Evolutionary conservation across 2,113 vertebrate species (phyloP).

Genomic region (Mastomys natalensis): DNA sequence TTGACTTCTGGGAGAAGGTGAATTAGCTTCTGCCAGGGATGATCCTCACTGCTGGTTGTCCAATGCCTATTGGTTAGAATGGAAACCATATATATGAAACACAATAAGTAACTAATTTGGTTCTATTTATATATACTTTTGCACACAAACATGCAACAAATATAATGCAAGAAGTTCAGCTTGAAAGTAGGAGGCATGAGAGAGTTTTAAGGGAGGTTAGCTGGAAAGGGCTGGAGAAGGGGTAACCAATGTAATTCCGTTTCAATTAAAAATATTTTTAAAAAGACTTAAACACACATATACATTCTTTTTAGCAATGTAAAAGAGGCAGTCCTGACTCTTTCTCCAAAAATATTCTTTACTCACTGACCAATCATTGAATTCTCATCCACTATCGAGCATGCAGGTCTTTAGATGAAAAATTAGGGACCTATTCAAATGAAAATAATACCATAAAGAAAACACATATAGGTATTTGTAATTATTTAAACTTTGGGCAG

Average conservation of each 20-base stretch:
- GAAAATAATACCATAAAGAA: background rate
- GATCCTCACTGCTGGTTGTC: background rate
- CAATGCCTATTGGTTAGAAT: background rate
- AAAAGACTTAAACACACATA: background rate
- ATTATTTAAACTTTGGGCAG: slow-evolving; percentile 4
- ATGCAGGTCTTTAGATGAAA: background rate
- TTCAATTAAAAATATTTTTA: background rate
- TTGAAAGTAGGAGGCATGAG: background rate
- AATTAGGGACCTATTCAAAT: background rate
- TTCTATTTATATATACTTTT: background rate
- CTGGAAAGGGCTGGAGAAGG: background rate
- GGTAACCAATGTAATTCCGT: background rate
- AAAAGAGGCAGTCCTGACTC: background rate
- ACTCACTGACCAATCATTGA: background rate
- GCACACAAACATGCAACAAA: background rate
- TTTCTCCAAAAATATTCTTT: background rate
- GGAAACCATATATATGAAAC: background rate
- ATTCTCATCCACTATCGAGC: background rate
- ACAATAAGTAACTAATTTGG: background rate
- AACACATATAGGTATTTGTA: background rate
- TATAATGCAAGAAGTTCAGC: background rate
- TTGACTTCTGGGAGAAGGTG: background rate
- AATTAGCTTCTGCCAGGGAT: background rate
- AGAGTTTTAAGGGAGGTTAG: background rate
- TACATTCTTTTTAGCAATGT: background rate